Percentiles rank a stretch among this genome's conserved stretches.
These are phyloP conservation scores for Cartodere bifasciata DNA, from an alignment of 2,888 invertebrate genomes.

Conservation along the genomic window DNA sequence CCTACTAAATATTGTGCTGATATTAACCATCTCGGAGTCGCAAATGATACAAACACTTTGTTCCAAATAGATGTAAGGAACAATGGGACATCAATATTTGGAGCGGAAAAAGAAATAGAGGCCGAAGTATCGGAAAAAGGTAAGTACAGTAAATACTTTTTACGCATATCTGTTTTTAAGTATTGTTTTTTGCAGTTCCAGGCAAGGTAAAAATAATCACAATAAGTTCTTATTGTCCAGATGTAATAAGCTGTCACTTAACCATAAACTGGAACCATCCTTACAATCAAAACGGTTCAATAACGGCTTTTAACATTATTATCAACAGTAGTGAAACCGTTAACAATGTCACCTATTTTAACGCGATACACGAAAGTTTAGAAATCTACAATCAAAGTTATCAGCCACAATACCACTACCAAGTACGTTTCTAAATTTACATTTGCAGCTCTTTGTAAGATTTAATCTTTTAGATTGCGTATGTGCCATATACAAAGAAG, in stretches of 20 bases:
- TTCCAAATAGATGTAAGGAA: slow-evolving; percentile 27
- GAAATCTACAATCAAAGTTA: slow-evolving; percentile 21
- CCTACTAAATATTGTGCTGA: slow-evolving; percentile 24
- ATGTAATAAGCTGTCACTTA: too few relatives aligned
- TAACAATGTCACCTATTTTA: slow-evolving; percentile 13
- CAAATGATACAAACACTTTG: slow-evolving; percentile 19
- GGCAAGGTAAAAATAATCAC: slow-evolving; percentile 25
- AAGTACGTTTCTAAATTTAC: too few relatives aligned
- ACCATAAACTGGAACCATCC: slow-evolving; percentile 30
- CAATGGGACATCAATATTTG: slow-evolving; percentile 21
- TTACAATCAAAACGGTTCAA: slow-evolving; percentile 26
- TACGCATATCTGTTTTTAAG: too few relatives aligned
- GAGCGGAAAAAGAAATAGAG: too few relatives aligned
- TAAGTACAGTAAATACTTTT: too few relatives aligned
- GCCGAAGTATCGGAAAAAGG: too few relatives aligned
- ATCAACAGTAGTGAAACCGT: slow-evolving; percentile 21
- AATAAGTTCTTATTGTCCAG: slow-evolving; percentile 22
- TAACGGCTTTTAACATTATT: slow-evolving; percentile 26
- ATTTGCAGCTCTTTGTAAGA: too few relatives aligned
- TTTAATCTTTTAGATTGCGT: slow-evolving; percentile 25
- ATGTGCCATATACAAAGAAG: slow-evolving; percentile 24
- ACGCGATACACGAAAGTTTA: slow-evolving; percentile 24
- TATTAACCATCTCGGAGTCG: slow-evolving; percentile 21
- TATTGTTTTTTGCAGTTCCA: slow-evolving; percentile 26
- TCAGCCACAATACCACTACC: slow-evolving; percentile 22